Conservation (phyloP, 2,888 invertebrate genomes). For the Phengaris alcon region DNA sequence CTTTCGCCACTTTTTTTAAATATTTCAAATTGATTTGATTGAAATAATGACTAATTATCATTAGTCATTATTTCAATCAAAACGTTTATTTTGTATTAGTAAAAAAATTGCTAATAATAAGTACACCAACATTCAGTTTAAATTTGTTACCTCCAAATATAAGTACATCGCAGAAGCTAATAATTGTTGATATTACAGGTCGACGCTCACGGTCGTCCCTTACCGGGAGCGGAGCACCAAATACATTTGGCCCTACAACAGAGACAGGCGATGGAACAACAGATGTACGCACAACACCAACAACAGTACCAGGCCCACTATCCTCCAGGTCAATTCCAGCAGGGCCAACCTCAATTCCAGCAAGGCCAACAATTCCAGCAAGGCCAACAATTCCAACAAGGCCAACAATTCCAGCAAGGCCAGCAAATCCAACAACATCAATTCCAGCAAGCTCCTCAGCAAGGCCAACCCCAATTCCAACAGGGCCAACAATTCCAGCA, state of each 20-base stretch:
- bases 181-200: slow-evolving; percentile 47
- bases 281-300: slow-evolving; percentile 30
- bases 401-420: slow-evolving; percentile 42
- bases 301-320: slow-evolving; percentile 48
- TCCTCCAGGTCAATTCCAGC: slow-evolving; percentile 40
- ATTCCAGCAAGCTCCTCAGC: slow-evolving; percentile 32
- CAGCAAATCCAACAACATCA: slow-evolving; percentile 41
- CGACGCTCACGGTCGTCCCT: slow-evolving; percentile 62
- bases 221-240: slow-evolving; percentile 67
- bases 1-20: no score
- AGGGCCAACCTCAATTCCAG: slow-evolving; percentile 32
- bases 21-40: no score
- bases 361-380: slow-evolving; percentile 39
- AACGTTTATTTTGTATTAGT: no score
- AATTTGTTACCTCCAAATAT: no score
- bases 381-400: slow-evolving; percentile 35
- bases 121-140: no score
- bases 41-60: no score
- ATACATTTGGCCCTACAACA: slow-evolving; percentile 59
- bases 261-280: slow-evolving; percentile 50
- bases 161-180: not conserved
- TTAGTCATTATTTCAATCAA: no score
- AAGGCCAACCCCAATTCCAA: slow-evolving; percentile 38
- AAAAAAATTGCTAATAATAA: no score
- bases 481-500: slow-evolving; percentile 37